Base-by-base conservation (phyloP, 2,113 vertebrate species). In the Procavia capensis region DNA sequence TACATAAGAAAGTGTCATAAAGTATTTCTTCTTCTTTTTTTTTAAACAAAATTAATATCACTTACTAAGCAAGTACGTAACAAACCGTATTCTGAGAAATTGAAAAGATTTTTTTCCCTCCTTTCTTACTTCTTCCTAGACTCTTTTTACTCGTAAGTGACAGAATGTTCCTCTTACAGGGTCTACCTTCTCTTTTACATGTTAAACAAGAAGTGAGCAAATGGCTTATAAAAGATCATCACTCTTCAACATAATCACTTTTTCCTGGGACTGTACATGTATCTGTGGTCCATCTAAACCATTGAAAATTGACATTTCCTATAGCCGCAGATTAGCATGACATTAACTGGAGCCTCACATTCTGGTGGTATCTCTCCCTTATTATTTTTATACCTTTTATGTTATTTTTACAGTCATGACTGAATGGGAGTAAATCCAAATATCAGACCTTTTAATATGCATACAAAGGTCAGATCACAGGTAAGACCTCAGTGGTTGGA, bases 401-500 rank as follows among this genome's bases (percentile, higher is more conserved):
- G 89, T 89, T 96, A 90, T 97, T 96, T 97, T 97, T 95, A 96
- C 96, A 97, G 61, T 93, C 87, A 96, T 97, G 93, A 90, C 87
- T 96, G 88, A 96, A 91, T 96, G 88, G 27, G 34, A 97, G 25
- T 90, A 90, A 97, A 92, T 92, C 89, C 86, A 97, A 97, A 97
- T 97, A 97, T 90, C 94, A 96, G 94, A 76, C 5, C 34, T 96
- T 97, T 96, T 95, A 96, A 93, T 91, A 64, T 95, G 94, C 96
- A 96, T 96, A 90, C 86, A 97, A 97, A 95, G 96, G 95, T 95
- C 96, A 97, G 57, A 80, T 47, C 80, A 27, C 22, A 96, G 75
- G 22, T 45, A 94, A 84, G 39, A 14, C 57, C 84, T 83, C 89
- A 41, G 87, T 96, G 86, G 45, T 29, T 90, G 36, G 81, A 90